Evolutionary conservation across 2,113 vertebrate genomes (phyloP), one percentile per base, ranked within the genome.

Genomic region (Malaclemys terrapin): DNA sequence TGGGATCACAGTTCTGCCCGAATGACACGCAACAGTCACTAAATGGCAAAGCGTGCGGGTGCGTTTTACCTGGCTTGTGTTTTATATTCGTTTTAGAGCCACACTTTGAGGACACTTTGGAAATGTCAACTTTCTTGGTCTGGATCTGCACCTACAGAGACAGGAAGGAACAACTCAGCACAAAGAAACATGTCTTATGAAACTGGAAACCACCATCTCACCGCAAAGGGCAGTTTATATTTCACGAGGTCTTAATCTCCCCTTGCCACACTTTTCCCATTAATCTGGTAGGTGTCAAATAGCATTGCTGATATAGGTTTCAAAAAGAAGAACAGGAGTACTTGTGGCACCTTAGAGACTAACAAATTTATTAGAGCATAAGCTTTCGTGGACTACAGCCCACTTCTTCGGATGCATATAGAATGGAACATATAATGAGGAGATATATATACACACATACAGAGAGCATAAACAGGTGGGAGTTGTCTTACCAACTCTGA

Each of bases 1-100:
- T 0, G 0, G 69, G 27, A 4, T 1, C 35, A 56, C 84, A 56
- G 3, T 31, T 1, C 0, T 0, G 1, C 22, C 29, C 7, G 13
- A 92, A 14, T 1, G 7, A 50, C 12, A 0, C 29, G 24, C 65
- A 45, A 0, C 7, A 52, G 42, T 31, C 2, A 6, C 22, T 54
- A 54, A 54, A 20, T 4, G 53, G 20, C 57, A 8, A 91, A 12
- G 0, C 2, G 11, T 0, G 3, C 89, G 54, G 81, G 35, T 17
- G 87, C 72, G 5, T 53, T 87, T 97, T 97, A 99, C 99, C 99
- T 96, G 99, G 99, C 95, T 99, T 99, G 94, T 99, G 98, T 93
- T 99, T 99, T 95, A 99, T 98, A 85, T 99, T 99, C 62, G 98
- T 95, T 97, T 99, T 99, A 53, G 99, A 99, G 76, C 99, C 99